phyloP scores from a whole-genome alignment of 2,797 vertebrate species.

The Phaenicophaeus curvirostris region DNA sequence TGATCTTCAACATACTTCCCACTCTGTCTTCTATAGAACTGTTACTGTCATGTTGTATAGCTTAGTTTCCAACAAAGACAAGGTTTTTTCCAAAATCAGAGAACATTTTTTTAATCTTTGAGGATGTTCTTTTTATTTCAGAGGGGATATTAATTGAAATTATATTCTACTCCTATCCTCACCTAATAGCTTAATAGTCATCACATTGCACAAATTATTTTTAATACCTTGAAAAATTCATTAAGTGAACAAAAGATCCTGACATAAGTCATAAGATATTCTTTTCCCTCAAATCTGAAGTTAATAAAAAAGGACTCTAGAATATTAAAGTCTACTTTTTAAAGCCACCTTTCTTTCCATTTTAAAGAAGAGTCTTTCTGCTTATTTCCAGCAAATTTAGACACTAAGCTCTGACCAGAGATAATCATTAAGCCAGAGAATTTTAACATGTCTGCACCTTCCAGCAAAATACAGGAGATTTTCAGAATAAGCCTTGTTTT shows the following conservation, averaged over 20 bases:
- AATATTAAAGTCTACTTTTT: slow-evolving; percentile 53
- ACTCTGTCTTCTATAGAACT: not conserved
- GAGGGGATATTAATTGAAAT: slow-evolving; percentile 53
- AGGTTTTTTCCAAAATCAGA: slow-evolving; percentile 6
- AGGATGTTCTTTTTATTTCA: slow-evolving; percentile 48
- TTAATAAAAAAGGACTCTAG: slow-evolving; percentile 51
- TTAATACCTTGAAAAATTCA: slow-evolving; percentile 71
- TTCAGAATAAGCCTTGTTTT: not conserved
- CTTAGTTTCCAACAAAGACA: not conserved
- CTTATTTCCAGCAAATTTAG: slow-evolving; percentile 40
- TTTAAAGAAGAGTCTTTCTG: slow-evolving; percentile 17
- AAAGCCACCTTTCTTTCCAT: slow-evolving; percentile 35
- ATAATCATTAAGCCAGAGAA: slow-evolving; percentile 1
- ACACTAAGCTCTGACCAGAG: slow-evolving; percentile 38
- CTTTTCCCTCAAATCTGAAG: slow-evolving; percentile 12
- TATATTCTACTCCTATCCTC: slow-evolving; percentile 40
- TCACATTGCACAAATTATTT: slow-evolving; percentile 63
- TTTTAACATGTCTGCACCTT: not conserved
- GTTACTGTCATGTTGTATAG: not conserved
- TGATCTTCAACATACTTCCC: not conserved
- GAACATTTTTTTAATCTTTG: slow-evolving; percentile 3
- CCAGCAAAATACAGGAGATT: not conserved
- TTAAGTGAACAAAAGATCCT: slow-evolving; percentile 69
- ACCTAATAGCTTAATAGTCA: slow-evolving; percentile 58
- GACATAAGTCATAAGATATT: slow-evolving; percentile 53